Percentiles rank a stretch among this genome's conserved stretches.
Conservation (phyloP, 35 echinoderm and acorn worm species). For the Ophioderma brevispina region DNA sequence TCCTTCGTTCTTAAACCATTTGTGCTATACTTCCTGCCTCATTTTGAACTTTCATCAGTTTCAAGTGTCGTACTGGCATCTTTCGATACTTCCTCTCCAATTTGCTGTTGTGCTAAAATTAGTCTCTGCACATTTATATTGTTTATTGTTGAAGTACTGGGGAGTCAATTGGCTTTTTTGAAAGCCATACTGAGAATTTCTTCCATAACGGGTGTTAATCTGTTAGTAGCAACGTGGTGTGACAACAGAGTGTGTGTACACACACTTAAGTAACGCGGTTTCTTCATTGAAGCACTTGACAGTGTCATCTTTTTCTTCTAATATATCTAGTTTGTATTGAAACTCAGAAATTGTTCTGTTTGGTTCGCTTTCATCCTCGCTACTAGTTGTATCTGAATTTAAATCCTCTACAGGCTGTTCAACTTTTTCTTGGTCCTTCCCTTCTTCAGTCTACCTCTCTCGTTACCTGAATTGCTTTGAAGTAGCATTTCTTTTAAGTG, state of each 20-base stretch:
- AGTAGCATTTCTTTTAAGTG: background rate
- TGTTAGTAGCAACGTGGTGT: conserved; percentile 40
- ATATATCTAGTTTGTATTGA: conserved; percentile 15
- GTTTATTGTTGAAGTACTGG: background rate
- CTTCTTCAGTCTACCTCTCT: conserved; percentile 6
- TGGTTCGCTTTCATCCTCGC: background rate
- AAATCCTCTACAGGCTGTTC: background rate
- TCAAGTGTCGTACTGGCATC: conserved; percentile 28
- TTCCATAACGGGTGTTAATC: conserved; percentile 19
- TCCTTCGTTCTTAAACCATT: conserved; percentile 25
- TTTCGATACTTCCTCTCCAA: conserved; percentile 1
- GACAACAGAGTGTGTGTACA: conserved; percentile 30
- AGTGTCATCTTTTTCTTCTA: conserved; percentile 21
- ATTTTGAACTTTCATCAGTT: conserved; percentile 57
- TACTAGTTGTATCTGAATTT: background rate
- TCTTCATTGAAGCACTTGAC: conserved; percentile 53
- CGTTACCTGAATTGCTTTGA: conserved; percentile 19
- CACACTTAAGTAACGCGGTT: background rate
- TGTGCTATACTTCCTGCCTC: conserved; percentile 36
- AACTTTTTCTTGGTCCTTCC: background rate
- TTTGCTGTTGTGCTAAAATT: conserved; percentile 26
- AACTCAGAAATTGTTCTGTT: conserved; percentile 40
- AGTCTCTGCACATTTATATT: conserved; percentile 32
- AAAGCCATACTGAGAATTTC: conserved; percentile 24
- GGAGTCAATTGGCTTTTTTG: conserved; percentile 36